A percentile compares a stretch with the other conserved stretches of the same genome.
Conservation (phyloP, 2,113 vertebrate species). For the Ceyx margarethae region DNA sequence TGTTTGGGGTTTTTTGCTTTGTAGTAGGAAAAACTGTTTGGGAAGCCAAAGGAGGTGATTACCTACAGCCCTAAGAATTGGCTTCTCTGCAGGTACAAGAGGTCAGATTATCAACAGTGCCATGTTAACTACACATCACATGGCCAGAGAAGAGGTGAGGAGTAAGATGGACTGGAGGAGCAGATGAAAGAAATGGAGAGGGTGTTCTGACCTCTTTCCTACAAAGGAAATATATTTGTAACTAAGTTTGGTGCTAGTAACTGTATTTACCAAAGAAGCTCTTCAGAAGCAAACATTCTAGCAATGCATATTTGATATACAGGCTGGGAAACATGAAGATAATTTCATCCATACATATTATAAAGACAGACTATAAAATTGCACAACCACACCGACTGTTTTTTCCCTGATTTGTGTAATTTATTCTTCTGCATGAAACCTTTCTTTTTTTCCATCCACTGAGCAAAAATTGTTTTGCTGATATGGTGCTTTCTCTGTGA, state of each 20-base stretch:
- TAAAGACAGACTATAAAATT: background rate
- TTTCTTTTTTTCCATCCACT: background rate
- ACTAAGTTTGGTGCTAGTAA: background rate
- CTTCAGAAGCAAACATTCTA: background rate
- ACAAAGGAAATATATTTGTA: background rate
- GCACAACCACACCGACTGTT: background rate
- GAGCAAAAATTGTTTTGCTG: background rate
- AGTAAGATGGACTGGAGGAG: background rate
- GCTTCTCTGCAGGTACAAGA: background rate
- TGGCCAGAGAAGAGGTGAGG: background rate
- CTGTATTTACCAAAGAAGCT: background rate
- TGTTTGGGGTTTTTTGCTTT: background rate
- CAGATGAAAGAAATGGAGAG: background rate
- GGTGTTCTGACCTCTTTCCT: background rate
- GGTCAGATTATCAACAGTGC: background rate
- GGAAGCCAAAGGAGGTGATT: background rate
- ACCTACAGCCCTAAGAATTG: background rate
- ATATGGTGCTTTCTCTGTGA: background rate
- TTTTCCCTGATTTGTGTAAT: background rate
- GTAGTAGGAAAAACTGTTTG: background rate
- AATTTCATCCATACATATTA: background rate
- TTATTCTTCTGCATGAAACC: background rate
- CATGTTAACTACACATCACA: accelerated
- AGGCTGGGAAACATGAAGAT: background rate
- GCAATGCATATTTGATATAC: background rate